A percentile compares a stretch with the other conserved stretches of the same genome.
phyloP scores from a whole-genome alignment of 2,797 vertebrate genomes.

The Limosa lapponica region DNA sequence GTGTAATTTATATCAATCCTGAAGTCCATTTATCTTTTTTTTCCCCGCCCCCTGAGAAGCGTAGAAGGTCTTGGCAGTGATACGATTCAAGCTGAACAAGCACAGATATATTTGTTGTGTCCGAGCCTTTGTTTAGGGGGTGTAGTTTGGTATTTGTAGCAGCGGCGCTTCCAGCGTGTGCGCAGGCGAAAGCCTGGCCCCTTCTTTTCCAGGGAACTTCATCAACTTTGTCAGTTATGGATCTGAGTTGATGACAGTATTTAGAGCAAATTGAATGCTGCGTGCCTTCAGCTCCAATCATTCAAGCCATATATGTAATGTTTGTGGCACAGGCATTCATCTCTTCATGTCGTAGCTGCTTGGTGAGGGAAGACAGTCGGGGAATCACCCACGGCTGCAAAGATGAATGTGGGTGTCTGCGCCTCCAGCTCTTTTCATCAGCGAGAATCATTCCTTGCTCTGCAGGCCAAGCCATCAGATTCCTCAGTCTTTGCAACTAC shows the following conservation, averaged over 20 bases:
- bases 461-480: neutral
- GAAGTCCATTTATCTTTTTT: neutral
- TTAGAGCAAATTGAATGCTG: neutral
- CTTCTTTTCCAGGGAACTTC: neutral
- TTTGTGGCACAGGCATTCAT: neutral
- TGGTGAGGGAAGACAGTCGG: neutral
- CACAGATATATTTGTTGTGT: neutral
- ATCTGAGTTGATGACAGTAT: neutral
- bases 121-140: accelerated
- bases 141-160: neutral
- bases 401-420: neutral
- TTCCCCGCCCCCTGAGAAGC: neutral
- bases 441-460: neutral
- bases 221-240: neutral
- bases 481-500: neutral
- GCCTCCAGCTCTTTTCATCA: conserved; percentile 4
- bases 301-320: neutral
- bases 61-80: neutral
- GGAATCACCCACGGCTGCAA: neutral
- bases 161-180: neutral
- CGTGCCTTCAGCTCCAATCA: neutral
- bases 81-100: neutral
- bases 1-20: neutral
- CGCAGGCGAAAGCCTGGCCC: neutral
- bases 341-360: neutral